A percentile compares a stretch with the other conserved stretches of the same genome.
phyloP scores from a whole-genome alignment of 2,888 invertebrate species.

The Stenichneumon culpator region DNA sequence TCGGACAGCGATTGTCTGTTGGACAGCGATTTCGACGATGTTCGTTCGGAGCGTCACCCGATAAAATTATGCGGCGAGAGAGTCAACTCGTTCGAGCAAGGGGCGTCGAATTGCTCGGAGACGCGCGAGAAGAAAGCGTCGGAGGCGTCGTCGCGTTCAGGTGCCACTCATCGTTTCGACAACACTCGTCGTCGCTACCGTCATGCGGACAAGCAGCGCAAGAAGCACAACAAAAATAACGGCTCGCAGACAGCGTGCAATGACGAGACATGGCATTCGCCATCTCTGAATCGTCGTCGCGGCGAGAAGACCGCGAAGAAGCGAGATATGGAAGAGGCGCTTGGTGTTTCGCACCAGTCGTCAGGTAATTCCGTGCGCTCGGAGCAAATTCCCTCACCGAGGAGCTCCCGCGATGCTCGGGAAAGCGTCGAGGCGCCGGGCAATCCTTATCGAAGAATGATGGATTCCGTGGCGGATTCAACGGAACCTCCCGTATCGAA shows the following conservation, averaged over 20 bases:
- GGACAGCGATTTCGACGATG: slow-evolving; percentile 32
- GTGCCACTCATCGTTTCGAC: slow-evolving; percentile 53
- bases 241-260: slow-evolving; percentile 78
- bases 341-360: neutral
- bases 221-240: slow-evolving; percentile 32
- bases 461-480: neutral
- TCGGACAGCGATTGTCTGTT: slow-evolving; percentile 19
- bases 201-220: slow-evolving; percentile 39
- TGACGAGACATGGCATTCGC: neutral
- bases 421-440: slow-evolving; percentile 1
- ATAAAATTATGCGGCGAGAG: slow-evolving; percentile 13
- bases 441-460: slow-evolving; percentile 30
- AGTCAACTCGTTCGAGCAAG: neutral
- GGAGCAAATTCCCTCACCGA: neutral
- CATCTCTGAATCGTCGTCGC: slow-evolving; percentile 30
- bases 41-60: slow-evolving; percentile 12
- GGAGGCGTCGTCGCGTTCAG: slow-evolving; percentile 46
- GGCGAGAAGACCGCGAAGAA: slow-evolving; percentile 12
- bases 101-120: neutral
- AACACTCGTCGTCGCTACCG: slow-evolving; percentile 40
- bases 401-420: neutral
- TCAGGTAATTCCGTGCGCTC: neutral
- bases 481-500: slow-evolving; percentile 23
- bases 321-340: neutral
- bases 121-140: slow-evolving; percentile 16